Conservation (phyloP, 2,113 vertebrate genomes). For the Gobiocypris rarus region DNA sequence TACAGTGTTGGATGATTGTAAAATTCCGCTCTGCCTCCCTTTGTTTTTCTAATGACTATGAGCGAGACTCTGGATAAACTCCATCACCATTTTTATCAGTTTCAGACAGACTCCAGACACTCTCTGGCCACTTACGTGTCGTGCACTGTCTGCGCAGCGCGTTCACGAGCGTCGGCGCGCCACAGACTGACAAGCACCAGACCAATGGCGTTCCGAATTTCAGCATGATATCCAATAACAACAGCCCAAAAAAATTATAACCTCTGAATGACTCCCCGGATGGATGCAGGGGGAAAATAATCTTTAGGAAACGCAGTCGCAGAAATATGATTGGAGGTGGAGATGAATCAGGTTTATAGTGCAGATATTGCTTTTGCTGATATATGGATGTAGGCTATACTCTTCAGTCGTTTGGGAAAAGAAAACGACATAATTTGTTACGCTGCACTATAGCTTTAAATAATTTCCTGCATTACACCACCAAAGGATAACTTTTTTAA, state of each 20-base stretch:
- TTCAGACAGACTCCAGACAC: conserved; percentile 82
- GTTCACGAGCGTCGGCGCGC: conserved; percentile 69
- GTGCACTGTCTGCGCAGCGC: conserved; percentile 72
- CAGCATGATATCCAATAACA: conserved; percentile 57
- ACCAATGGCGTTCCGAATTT: conserved; percentile 53
- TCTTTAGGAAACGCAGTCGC: conserved; percentile 16
- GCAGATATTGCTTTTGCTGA: background rate
- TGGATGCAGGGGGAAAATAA: conserved; percentile 66
- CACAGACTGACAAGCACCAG: conserved; percentile 60
- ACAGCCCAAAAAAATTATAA: background rate
- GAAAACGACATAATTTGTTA: background rate
- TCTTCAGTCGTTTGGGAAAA: background rate
- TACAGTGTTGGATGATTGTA: conserved; percentile 44
- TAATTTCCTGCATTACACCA: background rate
- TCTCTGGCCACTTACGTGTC: conserved; percentile 69
- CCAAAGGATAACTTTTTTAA: background rate
- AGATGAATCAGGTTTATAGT: background rate
- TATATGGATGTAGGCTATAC: background rate
- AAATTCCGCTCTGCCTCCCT: conserved; percentile 57
- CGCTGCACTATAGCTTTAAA: background rate
- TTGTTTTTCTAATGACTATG: conserved; percentile 59
- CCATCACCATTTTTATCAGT: conserved; percentile 75
- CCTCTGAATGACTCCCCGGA: conserved; percentile 53
- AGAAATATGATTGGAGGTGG: conserved; percentile 20
- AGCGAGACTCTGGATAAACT: conserved; percentile 62